A percentile compares a stretch with the other conserved stretches of the same genome.
phyloP scores from a whole-genome alignment of 2,113 vertebrate genomes.

The Ovibos moschatus region DNA sequence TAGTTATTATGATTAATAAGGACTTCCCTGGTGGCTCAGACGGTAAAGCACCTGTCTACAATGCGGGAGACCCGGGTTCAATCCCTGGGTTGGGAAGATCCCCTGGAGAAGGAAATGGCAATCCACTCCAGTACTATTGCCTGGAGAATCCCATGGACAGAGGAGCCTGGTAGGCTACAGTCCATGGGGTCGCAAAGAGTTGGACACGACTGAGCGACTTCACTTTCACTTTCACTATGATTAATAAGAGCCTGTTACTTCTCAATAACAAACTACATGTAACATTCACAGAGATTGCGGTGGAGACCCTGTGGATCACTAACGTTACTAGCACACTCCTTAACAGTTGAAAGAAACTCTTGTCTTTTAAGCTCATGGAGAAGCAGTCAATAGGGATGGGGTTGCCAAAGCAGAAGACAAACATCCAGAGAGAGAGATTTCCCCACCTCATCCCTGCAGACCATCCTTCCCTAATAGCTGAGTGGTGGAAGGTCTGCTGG shows the following conservation, averaged over 20 bases:
- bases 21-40: too few species aligned
- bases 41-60: too few species aligned
- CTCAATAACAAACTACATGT: not conserved
- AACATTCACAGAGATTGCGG: not conserved
- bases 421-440: not conserved
- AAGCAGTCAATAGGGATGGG: not conserved
- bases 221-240: not conserved
- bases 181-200: too few species aligned
- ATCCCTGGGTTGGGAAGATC: too few species aligned
- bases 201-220: accelerated
- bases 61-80: too few species aligned
- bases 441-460: not conserved
- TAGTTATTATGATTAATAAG: too few species aligned
- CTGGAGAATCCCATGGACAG: too few species aligned
- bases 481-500: not conserved
- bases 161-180: too few species aligned
- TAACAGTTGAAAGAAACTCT: not conserved
- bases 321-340: not conserved
- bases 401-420: not conserved
- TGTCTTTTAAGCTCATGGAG: not conserved
- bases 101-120: too few species aligned
- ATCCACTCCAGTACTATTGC: too few species aligned
- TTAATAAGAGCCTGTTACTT: not conserved
- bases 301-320: not conserved
- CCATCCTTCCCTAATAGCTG: not conserved